Conservation (phyloP, 1,140 invertebrate species). For the Nephotettix cincticeps region DNA sequence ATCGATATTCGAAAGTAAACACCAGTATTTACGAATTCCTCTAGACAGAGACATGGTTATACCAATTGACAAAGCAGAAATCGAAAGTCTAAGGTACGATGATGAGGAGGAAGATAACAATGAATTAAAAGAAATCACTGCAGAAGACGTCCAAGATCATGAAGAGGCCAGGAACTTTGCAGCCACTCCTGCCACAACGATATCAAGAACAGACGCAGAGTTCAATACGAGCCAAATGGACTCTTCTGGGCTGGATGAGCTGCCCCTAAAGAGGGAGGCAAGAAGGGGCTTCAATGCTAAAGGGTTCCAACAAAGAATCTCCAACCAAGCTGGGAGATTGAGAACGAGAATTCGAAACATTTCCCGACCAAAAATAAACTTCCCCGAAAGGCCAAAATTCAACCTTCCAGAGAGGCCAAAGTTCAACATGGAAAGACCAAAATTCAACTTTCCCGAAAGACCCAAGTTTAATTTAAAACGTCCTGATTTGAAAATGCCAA, state of each 20-base stretch:
- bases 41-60: constrained; percentile 34
- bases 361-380: constrained; percentile 42
- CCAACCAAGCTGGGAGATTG: constrained; percentile 50
- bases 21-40: constrained; percentile 34
- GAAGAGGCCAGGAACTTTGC: constrained; percentile 54
- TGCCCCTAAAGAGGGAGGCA: constrained; percentile 59
- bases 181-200: constrained; percentile 50
- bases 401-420: constrained; percentile 56
- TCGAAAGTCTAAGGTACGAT: constrained; percentile 31
- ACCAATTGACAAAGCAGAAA: constrained; percentile 27
- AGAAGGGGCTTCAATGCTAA: constrained; percentile 50
- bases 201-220: constrained; percentile 63
- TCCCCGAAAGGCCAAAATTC: constrained; percentile 54
- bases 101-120: constrained; percentile 30
- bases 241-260: constrained; percentile 60
- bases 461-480: constrained; percentile 40
- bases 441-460: constrained; percentile 60
- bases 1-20: not conserved
- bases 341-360: constrained; percentile 35
- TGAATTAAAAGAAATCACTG: constrained; percentile 35
- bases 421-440: constrained; percentile 60
- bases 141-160: constrained; percentile 52
- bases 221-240: constrained; percentile 67
- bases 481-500: constrained; percentile 27
- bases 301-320: constrained; percentile 57